Evolutionary conservation across 2,113 vertebrate species (phyloP).

Genomic region (Gallinago jamesoni): DNA sequence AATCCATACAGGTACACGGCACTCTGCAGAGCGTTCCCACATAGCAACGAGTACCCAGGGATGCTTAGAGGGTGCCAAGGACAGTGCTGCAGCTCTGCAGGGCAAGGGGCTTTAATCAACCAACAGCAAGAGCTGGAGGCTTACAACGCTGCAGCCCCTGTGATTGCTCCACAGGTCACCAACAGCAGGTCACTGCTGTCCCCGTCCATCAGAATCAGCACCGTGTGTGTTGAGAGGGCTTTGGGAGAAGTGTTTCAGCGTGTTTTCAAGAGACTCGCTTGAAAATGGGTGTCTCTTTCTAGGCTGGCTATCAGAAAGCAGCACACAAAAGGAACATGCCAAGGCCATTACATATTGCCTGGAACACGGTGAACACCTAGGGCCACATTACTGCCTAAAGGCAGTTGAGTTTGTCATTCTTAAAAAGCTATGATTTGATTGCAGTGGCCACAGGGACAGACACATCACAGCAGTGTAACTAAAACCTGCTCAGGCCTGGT

Average conservation of each 20-base stretch:
- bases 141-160: not conserved
- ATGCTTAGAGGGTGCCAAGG: not conserved
- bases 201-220: not conserved
- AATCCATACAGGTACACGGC: not conserved
- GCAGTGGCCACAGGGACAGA: not conserved
- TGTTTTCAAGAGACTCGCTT: not conserved
- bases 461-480: not conserved
- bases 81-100: not conserved
- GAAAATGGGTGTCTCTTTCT: not conserved
- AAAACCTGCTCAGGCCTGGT: not conserved
- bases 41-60: not conserved
- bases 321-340: rapidly evolving
- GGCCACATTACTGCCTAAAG: not conserved
- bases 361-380: not conserved
- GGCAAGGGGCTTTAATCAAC: not conserved
- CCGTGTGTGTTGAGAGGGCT: not conserved
- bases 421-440: not conserved
- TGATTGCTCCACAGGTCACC: not conserved
- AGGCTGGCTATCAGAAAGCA: not conserved
- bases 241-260: not conserved
- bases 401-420: not conserved
- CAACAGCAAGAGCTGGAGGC: not conserved
- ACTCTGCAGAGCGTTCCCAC: not conserved
- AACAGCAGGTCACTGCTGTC: not conserved
- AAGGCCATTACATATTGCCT: rapidly evolving